Conservation (phyloP, 2,797 vertebrate genomes). For the Myotis pilosus region DNA sequence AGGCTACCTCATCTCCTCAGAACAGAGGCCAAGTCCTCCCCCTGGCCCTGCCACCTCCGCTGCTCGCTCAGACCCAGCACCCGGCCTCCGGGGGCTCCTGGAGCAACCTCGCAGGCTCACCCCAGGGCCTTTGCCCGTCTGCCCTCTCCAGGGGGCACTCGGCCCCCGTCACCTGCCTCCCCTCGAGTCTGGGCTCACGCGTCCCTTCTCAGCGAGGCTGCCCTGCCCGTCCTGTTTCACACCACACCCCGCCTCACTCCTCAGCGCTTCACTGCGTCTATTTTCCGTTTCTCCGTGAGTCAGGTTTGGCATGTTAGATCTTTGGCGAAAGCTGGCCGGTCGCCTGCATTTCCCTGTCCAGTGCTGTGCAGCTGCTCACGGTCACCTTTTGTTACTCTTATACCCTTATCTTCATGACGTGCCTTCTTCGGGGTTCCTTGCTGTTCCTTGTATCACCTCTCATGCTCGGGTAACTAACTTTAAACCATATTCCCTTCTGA, state of each 20-base stretch:
- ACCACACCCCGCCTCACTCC: not conserved
- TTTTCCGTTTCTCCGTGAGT: not conserved
- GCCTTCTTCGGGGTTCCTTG: not conserved
- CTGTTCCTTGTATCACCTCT: too few relatives aligned
- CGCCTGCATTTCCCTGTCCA: not conserved
- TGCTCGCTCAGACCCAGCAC: not conserved
- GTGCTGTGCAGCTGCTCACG: rapidly evolving
- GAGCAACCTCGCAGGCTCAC: not conserved
- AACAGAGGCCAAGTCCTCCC: too few relatives aligned
- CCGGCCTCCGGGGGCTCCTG: not conserved
- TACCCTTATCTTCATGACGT: rapidly evolving
- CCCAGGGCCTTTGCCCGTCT: not conserved
- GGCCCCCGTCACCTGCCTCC: not conserved
- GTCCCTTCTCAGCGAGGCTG: not conserved
- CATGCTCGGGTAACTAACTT: not conserved
- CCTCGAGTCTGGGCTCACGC: not conserved
- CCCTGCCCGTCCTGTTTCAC: not conserved
- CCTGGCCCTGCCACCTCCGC: rapidly evolving
- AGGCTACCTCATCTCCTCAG: not conserved
- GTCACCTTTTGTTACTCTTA: rapidly evolving
- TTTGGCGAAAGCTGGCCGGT: not conserved
- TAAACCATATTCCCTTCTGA: too few relatives aligned
- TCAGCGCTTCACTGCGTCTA: not conserved
- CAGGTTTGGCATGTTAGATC: too few relatives aligned
- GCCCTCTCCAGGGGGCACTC: not conserved